Conservation (phyloP, 1,140 invertebrate species). For the Cydia pomonella region DNA sequence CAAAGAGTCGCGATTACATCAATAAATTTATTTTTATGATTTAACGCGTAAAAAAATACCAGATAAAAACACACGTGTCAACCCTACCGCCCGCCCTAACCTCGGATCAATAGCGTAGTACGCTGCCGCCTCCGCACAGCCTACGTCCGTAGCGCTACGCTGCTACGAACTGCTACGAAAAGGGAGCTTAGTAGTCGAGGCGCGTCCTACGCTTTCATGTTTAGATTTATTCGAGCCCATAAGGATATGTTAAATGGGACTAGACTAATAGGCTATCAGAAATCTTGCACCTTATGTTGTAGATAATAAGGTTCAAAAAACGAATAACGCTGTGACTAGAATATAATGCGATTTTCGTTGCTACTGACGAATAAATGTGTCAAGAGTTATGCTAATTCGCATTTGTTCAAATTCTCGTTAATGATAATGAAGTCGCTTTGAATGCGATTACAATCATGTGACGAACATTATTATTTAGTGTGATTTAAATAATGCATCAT, state of each 20-base stretch:
- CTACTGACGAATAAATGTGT: background rate
- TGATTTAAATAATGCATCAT: background rate
- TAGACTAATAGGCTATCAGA: background rate
- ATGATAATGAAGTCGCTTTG: background rate
- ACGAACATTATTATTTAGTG: background rate
- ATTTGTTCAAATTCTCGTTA: background rate
- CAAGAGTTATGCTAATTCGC: background rate
- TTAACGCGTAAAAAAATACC: background rate
- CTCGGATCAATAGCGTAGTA: slow-evolving; percentile 29
- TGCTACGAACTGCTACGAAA: slow-evolving; percentile 1
- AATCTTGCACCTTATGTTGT: background rate
- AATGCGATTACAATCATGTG: background rate
- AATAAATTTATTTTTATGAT: background rate
- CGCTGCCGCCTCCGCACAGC: slow-evolving; percentile 15
- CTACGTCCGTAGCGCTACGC: slow-evolving; percentile 29
- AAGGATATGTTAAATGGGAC: slow-evolving; percentile 1
- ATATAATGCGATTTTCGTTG: background rate
- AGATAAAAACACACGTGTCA: slow-evolving; percentile 5
- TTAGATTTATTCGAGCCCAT: background rate
- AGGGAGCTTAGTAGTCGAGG: background rate
- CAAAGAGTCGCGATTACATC: too few species aligned
- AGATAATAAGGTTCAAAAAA: background rate
- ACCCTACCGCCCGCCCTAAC: slow-evolving; percentile 26
- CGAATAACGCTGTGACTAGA: background rate
- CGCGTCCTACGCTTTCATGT: slow-evolving; percentile 8